Conservation (phyloP, 1,140 invertebrate species). For the Drosophila burlai region DNA sequence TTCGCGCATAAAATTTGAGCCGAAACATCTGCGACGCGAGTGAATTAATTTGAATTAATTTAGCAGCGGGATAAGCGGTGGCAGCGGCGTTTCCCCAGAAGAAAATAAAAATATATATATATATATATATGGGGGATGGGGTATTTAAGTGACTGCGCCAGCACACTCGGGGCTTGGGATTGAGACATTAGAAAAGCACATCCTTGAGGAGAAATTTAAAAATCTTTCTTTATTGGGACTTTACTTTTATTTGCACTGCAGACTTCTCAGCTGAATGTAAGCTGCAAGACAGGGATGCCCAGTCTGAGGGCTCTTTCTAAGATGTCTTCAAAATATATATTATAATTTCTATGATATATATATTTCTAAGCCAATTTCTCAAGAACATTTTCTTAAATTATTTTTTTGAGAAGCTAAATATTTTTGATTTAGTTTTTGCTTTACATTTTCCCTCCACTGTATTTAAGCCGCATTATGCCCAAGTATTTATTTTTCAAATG, state of each 20-base stretch:
- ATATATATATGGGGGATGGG: conserved; percentile 6
- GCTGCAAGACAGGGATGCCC: background rate
- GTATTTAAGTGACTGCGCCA: conserved; percentile 23
- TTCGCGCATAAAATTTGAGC: conserved; percentile 82
- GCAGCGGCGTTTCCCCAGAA: conserved; percentile 6
- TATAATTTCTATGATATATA: background rate
- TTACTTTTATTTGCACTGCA: conserved; percentile 45
- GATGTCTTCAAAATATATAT: background rate
- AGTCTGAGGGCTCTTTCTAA: background rate
- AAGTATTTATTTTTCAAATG: conserved; percentile 63
- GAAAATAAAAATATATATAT: background rate
- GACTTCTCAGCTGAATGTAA: background rate
- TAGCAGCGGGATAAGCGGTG: conserved; percentile 52
- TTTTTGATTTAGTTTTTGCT: background rate
- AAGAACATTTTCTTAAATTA: background rate
- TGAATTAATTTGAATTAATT: conserved; percentile 84
- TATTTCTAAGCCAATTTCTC: background rate
- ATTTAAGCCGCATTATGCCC: conserved; percentile 21
- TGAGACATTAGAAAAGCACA: conserved; percentile 66
- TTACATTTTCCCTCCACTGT: conserved; percentile 44
- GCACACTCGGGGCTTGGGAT: conserved; percentile 30
- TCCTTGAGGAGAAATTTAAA: conserved; percentile 63
- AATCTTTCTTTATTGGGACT: conserved; percentile 36
- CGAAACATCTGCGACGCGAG: conserved; percentile 80
- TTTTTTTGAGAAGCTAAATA: too few species aligned